These are phyloP conservation scores for Willowsia nigromaculata DNA, from an alignment of 2,888 invertebrate genomes.

Conservation along the genomic window DNA sequence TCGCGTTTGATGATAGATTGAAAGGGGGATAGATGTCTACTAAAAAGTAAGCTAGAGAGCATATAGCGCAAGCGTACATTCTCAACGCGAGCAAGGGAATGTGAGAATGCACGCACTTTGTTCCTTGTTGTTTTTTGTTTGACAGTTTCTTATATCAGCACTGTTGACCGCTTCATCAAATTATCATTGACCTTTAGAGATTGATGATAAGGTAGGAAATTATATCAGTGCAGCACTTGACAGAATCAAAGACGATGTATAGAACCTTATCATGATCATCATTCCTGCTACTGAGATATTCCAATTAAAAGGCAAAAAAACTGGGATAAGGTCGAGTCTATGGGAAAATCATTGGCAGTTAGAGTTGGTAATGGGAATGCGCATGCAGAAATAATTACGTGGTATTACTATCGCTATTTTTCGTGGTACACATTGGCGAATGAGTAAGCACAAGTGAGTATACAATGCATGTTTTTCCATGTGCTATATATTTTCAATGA, in stretches of 20 bases:
- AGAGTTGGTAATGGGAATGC: not conserved
- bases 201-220: not conserved
- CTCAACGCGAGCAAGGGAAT: too few relatives aligned
- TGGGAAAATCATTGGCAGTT: slow-evolving; percentile 15
- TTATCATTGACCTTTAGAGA: slow-evolving; percentile 19
- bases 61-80: too few relatives aligned
- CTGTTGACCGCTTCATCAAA: not conserved
- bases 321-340: slow-evolving; percentile 15
- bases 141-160: not conserved
- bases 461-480: not conserved
- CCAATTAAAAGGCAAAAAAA: not conserved
- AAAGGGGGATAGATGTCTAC: too few relatives aligned
- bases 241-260: too few relatives aligned
- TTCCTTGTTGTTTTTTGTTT: not conserved
- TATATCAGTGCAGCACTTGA: not conserved
- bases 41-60: too few relatives aligned
- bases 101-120: slow-evolving; percentile 13
- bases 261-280: not conserved
- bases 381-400: not conserved
- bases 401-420: not conserved
- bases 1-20: too few relatives aligned
- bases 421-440: not conserved
- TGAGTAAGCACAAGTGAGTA: not conserved
- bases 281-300: not conserved
- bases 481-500: not conserved